Base-by-base conservation (phyloP, 2,888 invertebrate genomes). In the Resseliella maxima region DNA sequence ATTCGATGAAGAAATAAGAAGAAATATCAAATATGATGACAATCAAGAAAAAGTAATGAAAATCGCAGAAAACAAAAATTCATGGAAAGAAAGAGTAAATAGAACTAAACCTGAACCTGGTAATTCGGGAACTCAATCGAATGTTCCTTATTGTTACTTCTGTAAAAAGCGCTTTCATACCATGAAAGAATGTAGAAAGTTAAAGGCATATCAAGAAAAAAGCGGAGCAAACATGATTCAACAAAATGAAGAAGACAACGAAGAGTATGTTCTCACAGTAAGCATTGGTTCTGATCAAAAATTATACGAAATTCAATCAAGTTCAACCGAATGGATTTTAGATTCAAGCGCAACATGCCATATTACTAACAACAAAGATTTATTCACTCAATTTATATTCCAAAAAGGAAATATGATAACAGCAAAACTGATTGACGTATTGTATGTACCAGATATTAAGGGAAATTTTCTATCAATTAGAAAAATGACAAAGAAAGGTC, bases 381-480 rank as follows among this genome's bases (percentile, higher is more conserved):
- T 85, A 18, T 45, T 85, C 85, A 27, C 21, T 3, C 12, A 41
- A 6, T 45, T 85, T 3, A 85, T 15, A n/a, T n/a, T n/a, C 27
- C 24, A 21, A n/a, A 54, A 85, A 3, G 85, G 50, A 15, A 21
- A 24, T 18, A 35, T 27, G 1, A 27, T 12, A 27, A 15, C 1
- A 54, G 64, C 86, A 0, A 35, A 12, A 8, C 87, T 86, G n/a
- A 87, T 27, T 83, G 87, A 88, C 54, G 87, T 88, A n/a, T 41
- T 86, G 41, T 81, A 86, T 87, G 88, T 86, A 24, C 88, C 88
- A 0, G 86, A 87, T 38, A 27, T 87, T 31, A 86, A 87, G 36
- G 86, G 87, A 21, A 88, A 87, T 86, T 41, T n/a, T 88, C 18
- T 24, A 87, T 15, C 87, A 1, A 87, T 87, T 5, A 54, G 85